phyloP scores from a whole-genome alignment of 2,888 invertebrate species.

The Coleophora flavipennella region DNA sequence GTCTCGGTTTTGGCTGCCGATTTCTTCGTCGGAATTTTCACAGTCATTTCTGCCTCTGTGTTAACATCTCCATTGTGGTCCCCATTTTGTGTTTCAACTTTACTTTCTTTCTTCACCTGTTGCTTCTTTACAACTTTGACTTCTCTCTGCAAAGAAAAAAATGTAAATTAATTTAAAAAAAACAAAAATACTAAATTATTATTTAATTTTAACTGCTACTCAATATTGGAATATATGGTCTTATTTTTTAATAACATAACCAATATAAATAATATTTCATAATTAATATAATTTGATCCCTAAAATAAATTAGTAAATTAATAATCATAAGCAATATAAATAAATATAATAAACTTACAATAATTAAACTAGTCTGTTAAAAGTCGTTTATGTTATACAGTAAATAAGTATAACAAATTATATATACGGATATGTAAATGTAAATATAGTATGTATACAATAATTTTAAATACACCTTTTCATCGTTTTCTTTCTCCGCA shows the following conservation, averaged over 20 bases:
- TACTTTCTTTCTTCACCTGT: slow-evolving; percentile 41
- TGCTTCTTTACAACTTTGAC: slow-evolving; percentile 42
- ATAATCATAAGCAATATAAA: slow-evolving; percentile 13
- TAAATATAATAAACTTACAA: slow-evolving; percentile 32
- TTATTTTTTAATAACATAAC: too few relatives aligned
- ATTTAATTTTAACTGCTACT: too few relatives aligned
- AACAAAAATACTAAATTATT: too few relatives aligned
- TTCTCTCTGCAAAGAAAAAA: slow-evolving; percentile 58
- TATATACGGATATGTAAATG: slow-evolving; percentile 52
- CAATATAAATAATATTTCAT: too few relatives aligned
- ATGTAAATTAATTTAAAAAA: too few relatives aligned
- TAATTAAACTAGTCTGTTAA: slow-evolving; percentile 27
- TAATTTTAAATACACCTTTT: slow-evolving; percentile 63
- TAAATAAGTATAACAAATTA: slow-evolving; percentile 52
- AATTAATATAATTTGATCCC: too few relatives aligned
- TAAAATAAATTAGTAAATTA: slow-evolving; percentile 3
- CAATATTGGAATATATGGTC: too few relatives aligned
- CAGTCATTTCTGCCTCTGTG: slow-evolving; percentile 44
- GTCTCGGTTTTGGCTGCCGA: slow-evolving; percentile 58
- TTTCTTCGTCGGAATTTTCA: slow-evolving; percentile 53
- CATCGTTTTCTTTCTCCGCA: slow-evolving; percentile 33
- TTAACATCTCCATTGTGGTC: slow-evolving; percentile 47
- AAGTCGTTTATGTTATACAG: slow-evolving; percentile 43
- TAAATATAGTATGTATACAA: slow-evolving; percentile 54
- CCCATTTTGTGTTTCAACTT: slow-evolving; percentile 39